Base-by-base conservation (phyloP, 2,888 invertebrate species). In the Pseudolycoriella hygida region DNA sequence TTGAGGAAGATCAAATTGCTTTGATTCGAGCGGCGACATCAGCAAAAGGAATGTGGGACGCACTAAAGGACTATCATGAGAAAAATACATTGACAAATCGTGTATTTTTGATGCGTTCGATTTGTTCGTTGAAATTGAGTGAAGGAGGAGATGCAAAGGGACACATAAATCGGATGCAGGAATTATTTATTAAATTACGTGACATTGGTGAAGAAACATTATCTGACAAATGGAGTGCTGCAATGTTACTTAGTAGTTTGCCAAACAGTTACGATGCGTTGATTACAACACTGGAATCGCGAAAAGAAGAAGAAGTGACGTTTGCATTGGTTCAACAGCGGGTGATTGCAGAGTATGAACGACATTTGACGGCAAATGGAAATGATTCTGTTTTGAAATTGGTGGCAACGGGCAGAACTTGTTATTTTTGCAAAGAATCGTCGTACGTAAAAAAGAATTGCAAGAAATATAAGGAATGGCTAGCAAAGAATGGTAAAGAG, bases 221-320 rank as follows among this genome's bases (percentile, higher is more conserved):
- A 4, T 19, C 42, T 15, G 42, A 42, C 4, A 31, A 14, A 11
- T 17, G 12, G 32, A 14, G 17, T 17, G 31, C 30, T 11, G 42
- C 15, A 2, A 17, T 42, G 12, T 14, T 42, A 17, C 17, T 42
- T 2, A 31, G 42, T 31, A 30, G 31, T 31, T 17, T 42, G 11
- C 31, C 42, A 14, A 3, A 4, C 2, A 31, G 17, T 4, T 42
- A 31, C 17, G 17, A 42, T 15, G 17, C 42, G 31, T 6, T 42
- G 12, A 31, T 42, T 15, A 42, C 42, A 8, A 6, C 42, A 17
- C 31, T 42, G 17, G 12, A 19, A 42, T 12, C 42, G 3, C 37
- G 41, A 12, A 18, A 25, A 3, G 37, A 37, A 38, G 42, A 42
- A 2, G 47, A 47, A 10, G 14, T 47, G 8, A 47, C 25, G 10